Evolutionary conservation across 2,888 invertebrate species (phyloP).

Genomic region (Drosophila neotestacea): DNA sequence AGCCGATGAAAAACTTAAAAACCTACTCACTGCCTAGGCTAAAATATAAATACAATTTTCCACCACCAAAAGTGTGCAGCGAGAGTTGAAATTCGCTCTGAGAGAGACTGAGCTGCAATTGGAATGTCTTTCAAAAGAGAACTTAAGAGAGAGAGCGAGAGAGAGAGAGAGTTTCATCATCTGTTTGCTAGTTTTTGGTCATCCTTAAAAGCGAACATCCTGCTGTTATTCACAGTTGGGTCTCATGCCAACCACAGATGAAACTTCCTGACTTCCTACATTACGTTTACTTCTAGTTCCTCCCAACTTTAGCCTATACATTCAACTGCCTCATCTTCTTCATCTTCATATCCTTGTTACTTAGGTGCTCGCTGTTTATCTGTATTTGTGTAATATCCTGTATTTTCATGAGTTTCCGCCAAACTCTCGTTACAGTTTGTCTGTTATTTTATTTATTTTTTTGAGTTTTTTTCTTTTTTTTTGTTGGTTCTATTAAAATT

Average conservation of each 20-base stretch:
- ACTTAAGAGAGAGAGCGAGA: slow-evolving; percentile 2
- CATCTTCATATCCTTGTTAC: neutral
- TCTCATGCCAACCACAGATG: slow-evolving; percentile 69
- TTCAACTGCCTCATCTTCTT: slow-evolving; percentile 4
- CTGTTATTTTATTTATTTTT: slow-evolving; percentile 14
- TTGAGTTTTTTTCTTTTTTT: slow-evolving; percentile 17
- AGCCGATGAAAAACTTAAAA: slow-evolving; percentile 58
- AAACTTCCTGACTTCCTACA: slow-evolving; percentile 73
- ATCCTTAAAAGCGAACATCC: slow-evolving; percentile 61
- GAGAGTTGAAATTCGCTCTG: slow-evolving; percentile 24
- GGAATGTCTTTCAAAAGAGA: slow-evolving; percentile 14
- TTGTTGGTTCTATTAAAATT: slow-evolving; percentile 34
- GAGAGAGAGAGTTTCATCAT: slow-evolving; percentile 42
- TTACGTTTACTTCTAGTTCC: slow-evolving; percentile 48
- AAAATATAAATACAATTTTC: slow-evolving; percentile 49
- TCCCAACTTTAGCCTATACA: slow-evolving; percentile 7
- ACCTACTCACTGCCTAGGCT: slow-evolving; percentile 42
- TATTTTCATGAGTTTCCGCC: slow-evolving; percentile 75
- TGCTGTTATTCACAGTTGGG: slow-evolving; percentile 50
- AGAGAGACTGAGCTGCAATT: slow-evolving; percentile 24
- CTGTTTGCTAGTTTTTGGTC: slow-evolving; percentile 57
- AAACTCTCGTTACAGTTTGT: slow-evolving; percentile 32
- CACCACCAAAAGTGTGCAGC: slow-evolving; percentile 65
- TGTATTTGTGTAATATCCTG: slow-evolving; percentile 75
- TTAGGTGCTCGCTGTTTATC: slow-evolving; percentile 39